These are phyloP conservation scores for Trichopoda pennipes DNA, from an alignment of 2,888 invertebrate species.

Conservation along the genomic window DNA sequence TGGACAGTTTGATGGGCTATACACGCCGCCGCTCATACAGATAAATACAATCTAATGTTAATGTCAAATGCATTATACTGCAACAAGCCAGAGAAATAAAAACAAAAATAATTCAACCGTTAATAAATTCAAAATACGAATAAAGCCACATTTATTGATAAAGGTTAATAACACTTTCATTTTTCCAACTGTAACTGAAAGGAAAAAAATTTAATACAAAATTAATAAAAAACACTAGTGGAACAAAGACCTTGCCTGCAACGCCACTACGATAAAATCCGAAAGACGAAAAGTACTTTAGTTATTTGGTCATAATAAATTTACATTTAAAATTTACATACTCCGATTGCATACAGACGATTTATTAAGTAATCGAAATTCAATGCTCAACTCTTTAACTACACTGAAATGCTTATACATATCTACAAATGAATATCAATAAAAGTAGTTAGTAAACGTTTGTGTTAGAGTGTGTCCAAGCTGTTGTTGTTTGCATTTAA, in stretches of 20 bases:
- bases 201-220: constrained; percentile 22
- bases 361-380: constrained; percentile 55
- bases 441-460: too few relatives aligned
- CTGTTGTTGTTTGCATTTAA: constrained; percentile 14
- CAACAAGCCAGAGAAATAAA: not conserved
- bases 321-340: constrained; percentile 6
- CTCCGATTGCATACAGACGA: constrained; percentile 3
- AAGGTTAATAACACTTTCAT: constrained; percentile 67
- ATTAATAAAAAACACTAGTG: not conserved
- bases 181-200: constrained; percentile 37
- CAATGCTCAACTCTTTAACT: constrained; percentile 36
- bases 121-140: constrained; percentile 30
- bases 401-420: not conserved
- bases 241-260: constrained; percentile 19
- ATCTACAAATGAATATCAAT: not conserved
- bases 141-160: constrained; percentile 26
- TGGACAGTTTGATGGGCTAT: constrained; percentile 65
- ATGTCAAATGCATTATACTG: not conserved
- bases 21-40: constrained; percentile 28
- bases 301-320: constrained; percentile 14
- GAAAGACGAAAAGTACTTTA: constrained; percentile 26
- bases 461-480: not conserved
- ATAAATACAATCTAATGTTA: not conserved
- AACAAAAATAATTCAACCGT: constrained; percentile 22
- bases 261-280: constrained; percentile 26